Evolutionary conservation across 2,797 vertebrate genomes (phyloP).

Genomic region (Phalloptychus januarius): DNA sequence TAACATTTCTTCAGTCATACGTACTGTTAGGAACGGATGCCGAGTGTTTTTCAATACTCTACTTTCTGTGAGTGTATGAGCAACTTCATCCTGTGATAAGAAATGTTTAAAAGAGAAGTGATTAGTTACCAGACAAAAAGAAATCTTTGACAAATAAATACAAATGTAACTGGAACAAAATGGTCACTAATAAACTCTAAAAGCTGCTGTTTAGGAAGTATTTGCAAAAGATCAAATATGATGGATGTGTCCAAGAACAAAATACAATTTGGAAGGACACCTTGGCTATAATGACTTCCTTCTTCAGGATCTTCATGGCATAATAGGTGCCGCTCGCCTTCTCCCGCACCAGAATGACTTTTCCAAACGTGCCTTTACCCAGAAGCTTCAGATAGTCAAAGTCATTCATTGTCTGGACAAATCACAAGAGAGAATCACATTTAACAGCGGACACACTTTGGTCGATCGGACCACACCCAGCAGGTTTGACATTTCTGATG

Average conservation of each 20-base stretch:
- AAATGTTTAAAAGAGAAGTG: constrained; percentile 5
- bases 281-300: constrained; percentile 99
- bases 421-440: not conserved
- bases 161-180: not conserved
- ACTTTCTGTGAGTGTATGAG: constrained; percentile 97
- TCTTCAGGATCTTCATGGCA: constrained; percentile 99
- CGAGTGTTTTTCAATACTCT: constrained; percentile 97
- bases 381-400: constrained; percentile 99
- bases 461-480: not conserved
- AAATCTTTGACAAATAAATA: not conserved
- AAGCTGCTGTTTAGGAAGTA: not conserved
- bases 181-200: not conserved
- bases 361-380: constrained; percentile 98
- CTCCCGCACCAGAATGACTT: constrained; percentile 97
- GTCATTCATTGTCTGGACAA: constrained; percentile 95
- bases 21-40: constrained; percentile 98
- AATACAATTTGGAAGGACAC: constrained; percentile 56
- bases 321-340: constrained; percentile 98
- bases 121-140: constrained; percentile 19
- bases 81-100: constrained; percentile 91
- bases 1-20: constrained; percentile 56
- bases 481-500: too few relatives aligned
- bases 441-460: not conserved
- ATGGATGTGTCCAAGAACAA: not conserved
- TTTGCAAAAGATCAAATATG: not conserved